Evolutionary conservation across 2,888 invertebrate species (phyloP).

Genomic region (Argyresthia albistria): DNA sequence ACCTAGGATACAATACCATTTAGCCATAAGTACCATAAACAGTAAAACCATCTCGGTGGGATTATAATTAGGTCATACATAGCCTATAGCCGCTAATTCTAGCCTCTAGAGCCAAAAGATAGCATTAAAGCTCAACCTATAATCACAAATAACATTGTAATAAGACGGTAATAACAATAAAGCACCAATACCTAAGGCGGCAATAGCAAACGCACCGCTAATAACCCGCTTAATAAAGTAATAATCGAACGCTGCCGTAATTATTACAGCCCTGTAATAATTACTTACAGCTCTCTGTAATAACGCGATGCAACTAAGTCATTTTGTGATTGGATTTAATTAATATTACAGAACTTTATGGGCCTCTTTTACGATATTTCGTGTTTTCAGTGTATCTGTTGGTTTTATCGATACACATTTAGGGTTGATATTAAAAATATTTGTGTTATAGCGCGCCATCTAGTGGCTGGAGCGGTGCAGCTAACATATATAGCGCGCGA

Average conservation of each 20-base stretch:
- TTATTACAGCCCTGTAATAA: constrained; percentile 16
- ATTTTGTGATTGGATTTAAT: constrained; percentile 17
- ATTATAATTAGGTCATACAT: no score
- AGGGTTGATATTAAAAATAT: no score
- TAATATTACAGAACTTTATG: constrained; percentile 1
- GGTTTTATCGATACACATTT: no score
- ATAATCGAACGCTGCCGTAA: constrained; percentile 20
- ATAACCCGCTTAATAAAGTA: constrained; percentile 29
- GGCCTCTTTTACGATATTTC: not conserved
- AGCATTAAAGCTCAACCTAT: no score
- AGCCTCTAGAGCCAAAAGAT: no score
- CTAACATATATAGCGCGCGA: no score
- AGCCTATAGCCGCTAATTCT: no score
- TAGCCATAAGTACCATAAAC: no score
- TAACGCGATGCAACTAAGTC: constrained; percentile 24
- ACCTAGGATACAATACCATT: no score
- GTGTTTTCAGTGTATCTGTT: not conserved
- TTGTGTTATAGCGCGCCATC: no score
- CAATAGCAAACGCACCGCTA: constrained; percentile 4
- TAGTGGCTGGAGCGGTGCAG: no score
- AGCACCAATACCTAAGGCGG: constrained; percentile 3
- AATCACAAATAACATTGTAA: not conserved
- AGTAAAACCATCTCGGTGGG: no score
- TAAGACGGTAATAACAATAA: constrained; percentile 1
- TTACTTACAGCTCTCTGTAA: not conserved